Base-by-base conservation (phyloP, 2,797 vertebrate species). In the Buceros bicornis region DNA sequence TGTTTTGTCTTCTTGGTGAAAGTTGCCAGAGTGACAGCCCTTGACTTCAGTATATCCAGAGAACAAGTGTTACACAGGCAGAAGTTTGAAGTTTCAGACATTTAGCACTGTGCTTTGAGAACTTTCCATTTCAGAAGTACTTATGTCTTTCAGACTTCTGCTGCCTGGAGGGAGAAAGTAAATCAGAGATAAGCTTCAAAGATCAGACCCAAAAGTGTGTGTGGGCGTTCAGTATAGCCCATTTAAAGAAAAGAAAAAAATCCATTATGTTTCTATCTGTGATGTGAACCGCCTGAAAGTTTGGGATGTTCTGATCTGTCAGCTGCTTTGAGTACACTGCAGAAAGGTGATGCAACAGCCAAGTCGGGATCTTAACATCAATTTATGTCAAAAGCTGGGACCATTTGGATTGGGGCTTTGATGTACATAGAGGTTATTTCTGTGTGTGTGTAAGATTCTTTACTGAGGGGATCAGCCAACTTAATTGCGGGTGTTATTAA, bases 181-280 rank as follows among this genome's bases (percentile, higher is more conserved):
- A 94, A 97, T 97, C 95, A 95, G 92, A 95, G 95, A 97, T 92
- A 97, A 97, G 88, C 90, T 97, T 97, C 97, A 95, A 97, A 97
- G 97, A 95, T 96, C 95, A 96, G 96, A 95, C 95, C 95, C 95
- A 87, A 97, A 97, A 95, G 94, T 84, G 83, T 85, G 90, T 94
- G 95, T 97, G 96, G 95, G 96, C 54, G 94, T 97, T 94, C 88
- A 97, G 97, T 89, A 83, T 67, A 96, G 94, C 70, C 96, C 95
- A 95, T 95, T 97, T 95, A 95, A 78, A 95, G 86, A 93, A 74
- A 61, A 97, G 87, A 87, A 95, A 95, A 95, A 95, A 95, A 93
- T 57, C 94, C 95, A 97, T 97, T 97, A 95, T 96, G 79, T 93
- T 97, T 81, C 94, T 80, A 87, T 90, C 93, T 95, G 86, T 96